Evolutionary conservation across 92 coral and sea anemone genomes (phyloP), one percentile per base, ranked within the genome.

Genomic region (Epizoanthus ramosus): DNA sequence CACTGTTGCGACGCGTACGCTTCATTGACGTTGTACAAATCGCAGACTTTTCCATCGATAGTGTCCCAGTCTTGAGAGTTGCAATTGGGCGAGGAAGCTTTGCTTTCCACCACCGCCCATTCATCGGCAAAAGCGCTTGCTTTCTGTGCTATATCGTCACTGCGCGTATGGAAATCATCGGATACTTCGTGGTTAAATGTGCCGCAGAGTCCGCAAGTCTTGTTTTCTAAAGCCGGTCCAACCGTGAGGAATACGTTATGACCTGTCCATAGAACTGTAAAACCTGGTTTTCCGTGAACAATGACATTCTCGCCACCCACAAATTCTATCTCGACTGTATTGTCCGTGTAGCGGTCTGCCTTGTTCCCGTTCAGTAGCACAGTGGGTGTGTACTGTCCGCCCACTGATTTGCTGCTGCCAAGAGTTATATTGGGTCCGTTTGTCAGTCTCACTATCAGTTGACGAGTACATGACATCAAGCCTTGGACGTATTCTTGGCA

Each of bases 121-220:
- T 96, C 94, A 76, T 75, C 79, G 4, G 99, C 95, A 81, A 96
- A 96, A 43, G 97, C 93, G 25, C 89, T 85, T 25, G 91, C 85
- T 31, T 85, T 74, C 4, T 85, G 84, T 15, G 91, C 92, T 16
- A 84, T 90, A 84, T 94, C 98, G 9, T 92, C 98, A 64, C 92
- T 94, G 45, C 95, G 90, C 73, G 92, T 91, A 79, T 96, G 98
- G 79, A 90, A 94, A 80, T 96, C 99, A 68, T 96, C 98, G 14
- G 87, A 90, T 4, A 79, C 83, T 28, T 86, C 91, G 83, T 80
- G 88, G 66, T 96, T 95, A 67, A 94, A 96, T 12, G 98, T 94
- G 10, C 99, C 99, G 65, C 99, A 96, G 10, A 96, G 93, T 87
- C 99, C 99, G 37, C 99, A 96, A 0, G 99, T 96, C 79, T 94